Percentiles rank a stretch among this genome's conserved stretches.
These are phyloP conservation scores for Lagenorhynchus albirostris DNA, from an alignment of 2,113 vertebrate genomes.

Conservation along the genomic window DNA sequence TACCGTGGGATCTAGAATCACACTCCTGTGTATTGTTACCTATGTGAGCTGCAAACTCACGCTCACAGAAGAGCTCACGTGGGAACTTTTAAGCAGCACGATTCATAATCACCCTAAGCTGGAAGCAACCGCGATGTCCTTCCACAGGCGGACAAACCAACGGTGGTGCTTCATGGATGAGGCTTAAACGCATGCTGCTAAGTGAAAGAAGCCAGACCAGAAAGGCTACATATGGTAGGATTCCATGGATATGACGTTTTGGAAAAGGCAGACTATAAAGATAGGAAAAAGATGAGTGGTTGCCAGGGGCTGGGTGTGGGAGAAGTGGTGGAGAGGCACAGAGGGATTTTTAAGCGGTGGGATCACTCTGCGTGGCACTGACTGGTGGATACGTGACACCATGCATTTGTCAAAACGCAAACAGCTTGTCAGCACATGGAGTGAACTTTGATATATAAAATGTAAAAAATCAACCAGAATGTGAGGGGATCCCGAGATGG, in stretches of 20 bases:
- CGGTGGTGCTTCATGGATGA: fast-evolving
- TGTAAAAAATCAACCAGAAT: background rate
- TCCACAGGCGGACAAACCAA: fast-evolving
- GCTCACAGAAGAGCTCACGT: fast-evolving
- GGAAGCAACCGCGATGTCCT: fast-evolving
- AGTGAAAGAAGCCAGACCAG: background rate
- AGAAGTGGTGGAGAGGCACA: fast-evolving
- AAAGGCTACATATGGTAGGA: fast-evolving
- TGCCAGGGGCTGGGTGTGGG: background rate
- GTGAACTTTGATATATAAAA: fast-evolving
- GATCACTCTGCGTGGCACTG: fast-evolving
- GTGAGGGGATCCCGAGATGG: background rate
- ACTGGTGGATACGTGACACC: fast-evolving
- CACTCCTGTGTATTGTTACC: fast-evolving
- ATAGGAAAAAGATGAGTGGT: background rate
- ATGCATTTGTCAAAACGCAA: fast-evolving
- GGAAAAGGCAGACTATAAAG: background rate
- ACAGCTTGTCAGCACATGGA: fast-evolving
- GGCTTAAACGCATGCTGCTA: background rate
- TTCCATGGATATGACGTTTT: fast-evolving
- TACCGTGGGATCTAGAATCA: fast-evolving
- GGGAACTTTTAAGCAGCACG: fast-evolving
- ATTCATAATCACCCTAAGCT: fast-evolving
- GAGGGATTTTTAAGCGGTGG: background rate
- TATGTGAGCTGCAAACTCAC: fast-evolving